Evolutionary conservation across 2,113 vertebrate genomes (phyloP).

Genomic region (Rafetus swinhoei): DNA sequence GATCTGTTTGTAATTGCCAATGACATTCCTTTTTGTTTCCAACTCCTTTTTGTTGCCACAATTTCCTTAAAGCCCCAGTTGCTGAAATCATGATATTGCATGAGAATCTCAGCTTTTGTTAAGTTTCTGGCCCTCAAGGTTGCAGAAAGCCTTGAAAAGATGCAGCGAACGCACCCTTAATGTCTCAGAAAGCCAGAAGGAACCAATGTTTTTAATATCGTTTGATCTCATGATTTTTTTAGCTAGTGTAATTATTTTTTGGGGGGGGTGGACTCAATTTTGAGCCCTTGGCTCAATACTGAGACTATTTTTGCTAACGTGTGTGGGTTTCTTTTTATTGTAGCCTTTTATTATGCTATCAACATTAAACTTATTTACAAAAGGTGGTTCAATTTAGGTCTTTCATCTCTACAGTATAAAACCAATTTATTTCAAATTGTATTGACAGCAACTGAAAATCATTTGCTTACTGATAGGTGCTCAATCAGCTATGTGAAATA

Average conservation of each 20-base stretch:
- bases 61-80: background rate
- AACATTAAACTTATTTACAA: background rate
- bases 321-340: background rate
- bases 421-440: background rate
- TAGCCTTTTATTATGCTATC: background rate
- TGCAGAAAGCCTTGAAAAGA: background rate
- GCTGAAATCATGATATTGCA: background rate
- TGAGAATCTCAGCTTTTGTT: background rate
- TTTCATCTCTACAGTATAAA: background rate
- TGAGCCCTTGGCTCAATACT: too few species aligned
- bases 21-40: background rate
- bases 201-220: background rate
- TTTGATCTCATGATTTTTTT: background rate
- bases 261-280: too few species aligned
- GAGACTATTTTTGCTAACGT: background rate
- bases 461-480: background rate
- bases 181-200: background rate
- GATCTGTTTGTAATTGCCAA: background rate
- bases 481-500: background rate
- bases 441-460: background rate
- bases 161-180: background rate
- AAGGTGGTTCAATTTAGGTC: too few species aligned
- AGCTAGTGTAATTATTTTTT: background rate
- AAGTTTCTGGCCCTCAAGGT: background rate
- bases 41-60: background rate